These are phyloP conservation scores for Diprion similis DNA, from an alignment of 1,140 invertebrate genomes.

Conservation along the genomic window DNA sequence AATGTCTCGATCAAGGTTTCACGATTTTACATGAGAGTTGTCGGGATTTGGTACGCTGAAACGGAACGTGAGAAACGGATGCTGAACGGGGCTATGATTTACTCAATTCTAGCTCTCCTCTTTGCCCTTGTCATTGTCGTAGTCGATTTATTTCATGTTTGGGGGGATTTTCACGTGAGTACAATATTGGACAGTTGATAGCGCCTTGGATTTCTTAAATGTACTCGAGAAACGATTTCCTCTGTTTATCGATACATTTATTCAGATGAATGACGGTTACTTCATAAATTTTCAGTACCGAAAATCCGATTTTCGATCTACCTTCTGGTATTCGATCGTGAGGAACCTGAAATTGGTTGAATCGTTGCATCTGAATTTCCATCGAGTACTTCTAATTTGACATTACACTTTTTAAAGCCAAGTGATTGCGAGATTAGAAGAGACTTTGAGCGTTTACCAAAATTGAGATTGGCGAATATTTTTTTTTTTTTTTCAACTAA, in stretches of 20 bases:
- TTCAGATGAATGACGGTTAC: not conserved
- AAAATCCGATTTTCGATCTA: no score
- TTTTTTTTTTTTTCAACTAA: no score
- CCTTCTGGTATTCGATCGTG: no score
- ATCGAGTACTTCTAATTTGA: no score
- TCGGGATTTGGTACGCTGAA: conserved; percentile 7
- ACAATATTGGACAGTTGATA: not conserved
- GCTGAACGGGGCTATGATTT: not conserved
- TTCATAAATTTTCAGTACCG: not conserved
- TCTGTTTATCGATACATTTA: not conserved
- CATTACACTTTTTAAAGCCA: no score
- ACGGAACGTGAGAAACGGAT: not conserved
- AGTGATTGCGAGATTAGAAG: no score
- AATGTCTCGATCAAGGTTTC: not conserved
- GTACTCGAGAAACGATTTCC: no score
- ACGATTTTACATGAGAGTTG: not conserved
- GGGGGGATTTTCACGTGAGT: conserved; percentile 1
- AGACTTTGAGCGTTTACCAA: no score
- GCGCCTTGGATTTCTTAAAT: no score
- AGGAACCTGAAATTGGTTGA: no score
- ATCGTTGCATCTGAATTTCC: no score
- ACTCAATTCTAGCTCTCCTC: not conserved
- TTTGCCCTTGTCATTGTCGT: not conserved
- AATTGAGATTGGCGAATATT: no score
- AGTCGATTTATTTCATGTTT: not conserved